phyloP scores from a whole-genome alignment of 2,888 invertebrate species.

The Ochropleura leucogaster region DNA sequence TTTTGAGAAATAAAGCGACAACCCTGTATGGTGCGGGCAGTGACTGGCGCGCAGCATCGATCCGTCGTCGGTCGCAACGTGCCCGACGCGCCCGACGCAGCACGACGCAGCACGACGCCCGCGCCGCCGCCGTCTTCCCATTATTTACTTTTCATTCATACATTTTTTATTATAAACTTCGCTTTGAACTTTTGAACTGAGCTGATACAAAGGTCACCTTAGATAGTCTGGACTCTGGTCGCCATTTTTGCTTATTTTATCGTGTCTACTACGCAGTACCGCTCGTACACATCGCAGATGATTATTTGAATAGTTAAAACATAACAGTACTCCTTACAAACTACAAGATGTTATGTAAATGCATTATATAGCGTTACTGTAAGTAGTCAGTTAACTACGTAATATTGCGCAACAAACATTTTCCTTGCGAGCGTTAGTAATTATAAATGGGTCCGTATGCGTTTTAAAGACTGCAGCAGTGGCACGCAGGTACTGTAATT shows the following conservation, averaged over 20 bases:
- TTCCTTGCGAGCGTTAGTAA: slow-evolving; percentile 53
- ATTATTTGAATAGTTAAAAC: slow-evolving; percentile 1
- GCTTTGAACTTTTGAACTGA: slow-evolving; percentile 43
- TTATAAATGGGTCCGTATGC: slow-evolving; percentile 53
- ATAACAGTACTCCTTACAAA: slow-evolving; percentile 19
- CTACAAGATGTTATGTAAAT: slow-evolving; percentile 45
- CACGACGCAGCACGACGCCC: slow-evolving; percentile 51
- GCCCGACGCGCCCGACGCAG: slow-evolving; percentile 28
- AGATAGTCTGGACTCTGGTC: slow-evolving; percentile 20
- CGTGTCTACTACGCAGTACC: neutral
- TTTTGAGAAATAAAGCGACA: slow-evolving; percentile 52
- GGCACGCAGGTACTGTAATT: slow-evolving; percentile 50
- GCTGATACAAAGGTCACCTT: slow-evolving; percentile 37
- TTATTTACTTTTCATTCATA: slow-evolving; percentile 65
- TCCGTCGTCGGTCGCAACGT: slow-evolving; percentile 70
- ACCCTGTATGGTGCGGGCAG: slow-evolving; percentile 55
- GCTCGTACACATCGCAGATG: neutral
- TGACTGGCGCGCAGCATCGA: slow-evolving; percentile 73
- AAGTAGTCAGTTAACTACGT: slow-evolving; percentile 46
- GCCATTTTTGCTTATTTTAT: neutral
- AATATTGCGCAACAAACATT: slow-evolving; percentile 54
- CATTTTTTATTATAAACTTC: slow-evolving; percentile 37
- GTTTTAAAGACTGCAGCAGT: slow-evolving; percentile 45
- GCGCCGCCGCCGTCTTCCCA: slow-evolving; percentile 66
- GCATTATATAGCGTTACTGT: slow-evolving; percentile 55